A percentile compares a stretch with the other conserved stretches of the same genome.
Evolutionary conservation across 1,140 invertebrate genomes (phyloP).

Genomic region (Drosophila ohnishii): DNA sequence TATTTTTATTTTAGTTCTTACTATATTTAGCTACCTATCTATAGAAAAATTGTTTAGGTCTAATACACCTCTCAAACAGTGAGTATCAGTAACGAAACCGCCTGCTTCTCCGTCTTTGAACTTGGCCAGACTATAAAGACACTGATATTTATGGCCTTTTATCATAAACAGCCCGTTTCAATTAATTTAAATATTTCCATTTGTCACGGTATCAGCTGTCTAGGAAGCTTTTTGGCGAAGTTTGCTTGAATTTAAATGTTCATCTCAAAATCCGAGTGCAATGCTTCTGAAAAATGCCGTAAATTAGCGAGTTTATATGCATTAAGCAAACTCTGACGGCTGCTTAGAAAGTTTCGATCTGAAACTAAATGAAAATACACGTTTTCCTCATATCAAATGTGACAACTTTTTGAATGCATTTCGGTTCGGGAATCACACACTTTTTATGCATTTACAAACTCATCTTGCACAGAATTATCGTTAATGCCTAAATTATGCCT

Average conservation of each 20-base stretch:
- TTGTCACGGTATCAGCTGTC: conserved; percentile 49
- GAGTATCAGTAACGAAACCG: conserved; percentile 8
- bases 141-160: conserved; percentile 53
- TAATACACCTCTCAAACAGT: conserved; percentile 1
- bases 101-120: conserved; percentile 32
- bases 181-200: conserved; percentile 58
- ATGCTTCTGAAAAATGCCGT: conserved; percentile 17
- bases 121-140: conserved; percentile 49
- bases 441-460: conserved; percentile 11
- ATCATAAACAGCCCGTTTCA: conserved; percentile 39
- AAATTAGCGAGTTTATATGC: conserved; percentile 38
- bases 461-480: neutral
- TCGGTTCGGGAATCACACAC: neutral
- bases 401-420: conserved; percentile 10
- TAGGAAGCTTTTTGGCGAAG: conserved; percentile 50
- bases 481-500: conserved; percentile 4
- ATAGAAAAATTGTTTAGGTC: too few relatives aligned
- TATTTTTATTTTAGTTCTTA: neutral
- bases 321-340: conserved; percentile 2
- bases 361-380: conserved; percentile 5
- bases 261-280: conserved; percentile 43
- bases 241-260: conserved; percentile 35
- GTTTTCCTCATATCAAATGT: conserved; percentile 3
- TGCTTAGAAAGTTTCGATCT: conserved; percentile 36
- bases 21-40: too few relatives aligned